These are phyloP conservation scores for Epirrhoe tristata DNA, from an alignment of 2,888 invertebrate genomes.

Conservation along the genomic window DNA sequence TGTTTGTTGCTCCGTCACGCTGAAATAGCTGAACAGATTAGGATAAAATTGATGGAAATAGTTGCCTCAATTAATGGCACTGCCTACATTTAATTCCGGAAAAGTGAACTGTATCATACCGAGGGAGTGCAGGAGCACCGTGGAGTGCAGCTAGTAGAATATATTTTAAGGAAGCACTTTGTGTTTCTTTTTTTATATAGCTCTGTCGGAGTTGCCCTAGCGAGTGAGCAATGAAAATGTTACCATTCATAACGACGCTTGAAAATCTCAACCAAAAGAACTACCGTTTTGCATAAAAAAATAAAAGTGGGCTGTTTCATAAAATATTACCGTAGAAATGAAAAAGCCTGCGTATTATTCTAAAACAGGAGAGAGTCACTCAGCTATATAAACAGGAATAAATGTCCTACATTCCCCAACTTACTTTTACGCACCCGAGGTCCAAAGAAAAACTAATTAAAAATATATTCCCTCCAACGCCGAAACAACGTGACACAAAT, in stretches of 20 bases:
- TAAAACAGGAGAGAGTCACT: constrained; percentile 26
- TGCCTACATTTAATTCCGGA: no score
- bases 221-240: not conserved
- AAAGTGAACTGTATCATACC: no score
- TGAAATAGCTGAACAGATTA: no score
- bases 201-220: no score
- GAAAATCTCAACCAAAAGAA: not conserved
- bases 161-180: no score
- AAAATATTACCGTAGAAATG: constrained; percentile 9
- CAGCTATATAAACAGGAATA: constrained; percentile 31
- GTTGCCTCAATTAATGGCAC: no score
- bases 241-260: not conserved
- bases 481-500: not conserved
- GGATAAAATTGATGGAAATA: no score
- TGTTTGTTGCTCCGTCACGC: no score
- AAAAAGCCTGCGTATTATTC: constrained; percentile 15
- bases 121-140: no score
- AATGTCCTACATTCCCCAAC: constrained; percentile 24
- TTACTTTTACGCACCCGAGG: constrained; percentile 19
- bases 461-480: constrained; percentile 2
- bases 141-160: no score
- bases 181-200: no score
- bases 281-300: constrained; percentile 5
- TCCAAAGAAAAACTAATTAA: constrained; percentile 17
- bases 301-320: constrained; percentile 3